Evolutionary conservation across 2,113 vertebrate genomes (phyloP), one percentile per base, ranked within the genome.

Genomic region (Arenaria interpres): DNA sequence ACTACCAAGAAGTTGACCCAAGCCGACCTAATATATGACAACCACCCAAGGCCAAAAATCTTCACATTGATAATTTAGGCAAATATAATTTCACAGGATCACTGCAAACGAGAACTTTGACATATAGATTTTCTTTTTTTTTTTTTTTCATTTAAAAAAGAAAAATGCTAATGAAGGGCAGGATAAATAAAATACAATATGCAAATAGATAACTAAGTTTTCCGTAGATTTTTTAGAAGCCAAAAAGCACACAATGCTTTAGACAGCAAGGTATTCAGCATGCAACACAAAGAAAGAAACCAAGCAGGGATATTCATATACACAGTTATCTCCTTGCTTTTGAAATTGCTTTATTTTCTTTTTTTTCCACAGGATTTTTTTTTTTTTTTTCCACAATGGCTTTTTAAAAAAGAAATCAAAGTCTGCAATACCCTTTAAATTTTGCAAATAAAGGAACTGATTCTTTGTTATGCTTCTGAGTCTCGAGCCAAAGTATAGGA

Each of bases 111-210:
- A 62, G 12, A 68, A 43, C 7, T 73, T 76, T 23, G 10, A 9
- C 59, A n/a, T 15, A n/a, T 3, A 9, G 20, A 20, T 57, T 50
- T 71, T 45, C 3, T 5, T 35, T 56, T 59, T 71, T n/a, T n/a
- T 50, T 3, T 6, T 35, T 54, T 63, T 54, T 22, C 2, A 39
- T 35, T 71, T 48, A 1, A 60, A 78, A 80, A 71, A 24, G 11
- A 41, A 62, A 43, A 81, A 32, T 4, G 13, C 3, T 66, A 46
- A 60, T 21, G 23, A 35, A 4, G 1, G 3, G 7, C 2, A 1
- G 0, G 4, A 28, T 68, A 24, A 84, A 48, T 64, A 66, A 82
- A 48, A 74, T 33, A 39, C 5, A 81, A 14, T 0, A 23, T 19
- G 35, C 28, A 71, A 92, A 72, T 7, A 68, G 10, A 27, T 25